Evolutionary conservation across 2,113 vertebrate genomes (phyloP).

Genomic region (Hydrolagus affinis): DNA sequence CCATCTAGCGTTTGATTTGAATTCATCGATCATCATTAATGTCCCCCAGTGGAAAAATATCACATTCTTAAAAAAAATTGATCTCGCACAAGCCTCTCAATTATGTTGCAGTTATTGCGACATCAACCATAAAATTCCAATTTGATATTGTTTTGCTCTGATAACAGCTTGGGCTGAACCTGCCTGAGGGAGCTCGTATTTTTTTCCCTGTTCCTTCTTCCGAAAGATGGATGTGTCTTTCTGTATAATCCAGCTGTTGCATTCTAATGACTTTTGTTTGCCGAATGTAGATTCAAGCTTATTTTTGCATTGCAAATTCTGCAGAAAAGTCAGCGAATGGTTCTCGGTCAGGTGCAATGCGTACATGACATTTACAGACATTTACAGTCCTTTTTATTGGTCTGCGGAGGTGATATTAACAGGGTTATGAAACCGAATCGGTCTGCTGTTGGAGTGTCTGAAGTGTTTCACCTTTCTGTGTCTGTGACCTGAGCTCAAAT

Average conservation of each 20-base stretch:
- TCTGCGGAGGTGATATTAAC: background rate
- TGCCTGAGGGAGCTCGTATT: background rate
- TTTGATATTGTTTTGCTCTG: conserved; percentile 12
- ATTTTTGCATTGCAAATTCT: background rate
- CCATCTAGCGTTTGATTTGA: no score
- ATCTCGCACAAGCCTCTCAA: no score
- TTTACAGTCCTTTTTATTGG: background rate
- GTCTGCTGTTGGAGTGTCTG: background rate
- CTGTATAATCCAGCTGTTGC: background rate
- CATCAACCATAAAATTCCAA: background rate
- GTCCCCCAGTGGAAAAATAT: no score
- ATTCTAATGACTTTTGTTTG: background rate
- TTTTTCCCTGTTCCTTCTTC: background rate
- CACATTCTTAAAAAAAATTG: no score
- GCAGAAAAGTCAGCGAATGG: background rate
- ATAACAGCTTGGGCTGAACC: background rate
- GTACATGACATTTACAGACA: background rate
- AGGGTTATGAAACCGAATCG: background rate
- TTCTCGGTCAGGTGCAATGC: background rate
- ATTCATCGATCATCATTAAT: no score
- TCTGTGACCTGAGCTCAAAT: background rate
- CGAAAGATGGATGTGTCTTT: no score
- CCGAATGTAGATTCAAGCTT: background rate
- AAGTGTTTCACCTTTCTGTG: background rate
- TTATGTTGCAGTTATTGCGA: no score